Evolutionary conservation across 2,797 vertebrate species (phyloP), one percentile per base, ranked within the genome.

Genomic region (Erithacus rubecula): DNA sequence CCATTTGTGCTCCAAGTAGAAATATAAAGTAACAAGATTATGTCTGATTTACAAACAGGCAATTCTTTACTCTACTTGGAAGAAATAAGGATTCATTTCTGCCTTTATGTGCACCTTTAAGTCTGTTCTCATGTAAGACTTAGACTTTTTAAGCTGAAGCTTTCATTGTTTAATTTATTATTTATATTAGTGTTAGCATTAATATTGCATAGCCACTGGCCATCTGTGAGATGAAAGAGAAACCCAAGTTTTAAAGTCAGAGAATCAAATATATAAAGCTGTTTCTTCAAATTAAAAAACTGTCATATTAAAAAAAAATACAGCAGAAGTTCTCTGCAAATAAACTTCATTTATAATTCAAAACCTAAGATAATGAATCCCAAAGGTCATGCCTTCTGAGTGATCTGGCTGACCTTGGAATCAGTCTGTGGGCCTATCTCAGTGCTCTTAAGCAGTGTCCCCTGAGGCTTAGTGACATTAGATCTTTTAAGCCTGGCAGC

Each of bases 131-230:
- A 44, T 47, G 36, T 78, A 81, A 60, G 23, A 82, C 47, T 52
- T 55, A 49, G 86, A 44, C 15, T 55, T 91, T 80, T 87, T 51
- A 89, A 84, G 49, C 26, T 2, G 1, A 80, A 91, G 75, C 17
- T 87, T 91, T 94, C 53, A 86, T 47, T 90, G 79, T 91, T 91
- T 78, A 91, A 96, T 96, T 91, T 34, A 94, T 95, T 94, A 96
- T 96, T 96, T 95, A 94, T 94, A 72, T 94, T 88, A 88, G 24
- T 47, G 59, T 75, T 83, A 90, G 8, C 79, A 90, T 96, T 90
- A 94, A 93, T 94, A 91, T 95, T 94, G 93, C 83, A 95, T 84
- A 87, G 16, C 10, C 43, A 49, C 72, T 37, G 63, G 36, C 56
- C 63, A 43, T 91, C 79, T 85, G 58, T 74, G 65, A 87, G 51